Base-by-base conservation (phyloP, 2,888 invertebrate species). In the Apodemia mormo region DNA sequence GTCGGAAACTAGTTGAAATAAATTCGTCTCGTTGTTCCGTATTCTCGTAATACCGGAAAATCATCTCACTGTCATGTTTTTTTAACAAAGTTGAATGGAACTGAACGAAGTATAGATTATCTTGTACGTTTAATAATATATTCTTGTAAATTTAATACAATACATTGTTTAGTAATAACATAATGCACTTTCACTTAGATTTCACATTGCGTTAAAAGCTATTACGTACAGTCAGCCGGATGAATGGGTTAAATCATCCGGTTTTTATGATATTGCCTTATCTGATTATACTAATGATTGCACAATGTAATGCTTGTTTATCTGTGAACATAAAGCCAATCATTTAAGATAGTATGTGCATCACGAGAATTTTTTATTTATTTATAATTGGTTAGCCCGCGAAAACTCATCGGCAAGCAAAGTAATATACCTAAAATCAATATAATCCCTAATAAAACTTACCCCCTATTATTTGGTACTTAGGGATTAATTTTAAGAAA, bases 101-200 rank as follows among this genome's bases (percentile, higher is more conserved):
- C 64, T 69, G 67, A 45, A 66, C 37, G 67, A 54, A 37, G 22
- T 67, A 56, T 29, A 29, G 7, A 65, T 22, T 61, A 67, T 33
- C 66, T 43, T 66, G 71, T 77, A 72, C 78, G 77, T 74, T 76
- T 7, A 43, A 43, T 2, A 43, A 43, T 10, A 10, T 43, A 43
- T 43, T 43, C 43, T 43, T 43, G 10, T 43, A 10, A 43, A 45
- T 45, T 45, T 45, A 29, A 58, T 58, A 58, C 29, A 29, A 58
- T 58, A 58, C 56, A 58, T 58, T 58, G 58, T 58, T 58, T 58
- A 58, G 30, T 58, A 58, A 71, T 71, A 66, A 71, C 75, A 82
- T 80, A 84, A 83, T 81, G 80, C 73, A 81, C 83, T 79, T 78
- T 78, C 77, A 75, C 77, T 74, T 37, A 40, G 61, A 30, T 61